A percentile compares a stretch with the other conserved stretches of the same genome.
phyloP scores from a whole-genome alignment of 1,140 invertebrate species.

The Aphelinus atriplicis region DNA sequence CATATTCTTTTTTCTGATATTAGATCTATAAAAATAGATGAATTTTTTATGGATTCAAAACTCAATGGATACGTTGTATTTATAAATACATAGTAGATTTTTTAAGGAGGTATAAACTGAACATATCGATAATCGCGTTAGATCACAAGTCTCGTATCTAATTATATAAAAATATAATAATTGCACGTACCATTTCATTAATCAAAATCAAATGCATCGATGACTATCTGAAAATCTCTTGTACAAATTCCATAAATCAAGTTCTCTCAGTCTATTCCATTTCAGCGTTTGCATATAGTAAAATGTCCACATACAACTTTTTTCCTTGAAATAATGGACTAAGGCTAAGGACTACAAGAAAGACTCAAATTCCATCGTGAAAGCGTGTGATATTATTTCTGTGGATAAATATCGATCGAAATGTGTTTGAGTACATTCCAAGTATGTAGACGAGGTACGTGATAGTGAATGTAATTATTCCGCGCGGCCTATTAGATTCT shows the following conservation, averaged over 20 bases:
- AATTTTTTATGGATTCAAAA: too few species aligned
- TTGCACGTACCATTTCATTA: too few species aligned
- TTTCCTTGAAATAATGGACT: too few species aligned
- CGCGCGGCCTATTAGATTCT: not conserved
- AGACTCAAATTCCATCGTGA: not conserved
- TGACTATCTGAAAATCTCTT: not conserved
- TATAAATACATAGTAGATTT: too few species aligned
- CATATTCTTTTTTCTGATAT: too few species aligned
- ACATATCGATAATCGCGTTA: slow-evolving; percentile 22
- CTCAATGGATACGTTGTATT: too few species aligned
- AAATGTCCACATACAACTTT: not conserved
- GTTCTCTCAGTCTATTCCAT: not conserved
- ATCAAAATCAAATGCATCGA: not conserved
- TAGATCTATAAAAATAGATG: too few species aligned
- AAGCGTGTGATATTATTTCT: not conserved
- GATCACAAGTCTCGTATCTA: not conserved
- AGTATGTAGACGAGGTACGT: not conserved
- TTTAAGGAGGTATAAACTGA: too few species aligned
- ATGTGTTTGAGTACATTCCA: slow-evolving; percentile 29
- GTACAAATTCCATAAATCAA: too few species aligned
- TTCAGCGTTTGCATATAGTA: not conserved
- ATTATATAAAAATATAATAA: too few species aligned
- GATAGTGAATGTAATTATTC: slow-evolving; percentile 20
- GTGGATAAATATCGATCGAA: not conserved
- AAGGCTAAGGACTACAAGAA: too few species aligned